Evolutionary conservation across 1,140 invertebrate genomes (phyloP).

Genomic region (Pectinophora gossypiella): DNA sequence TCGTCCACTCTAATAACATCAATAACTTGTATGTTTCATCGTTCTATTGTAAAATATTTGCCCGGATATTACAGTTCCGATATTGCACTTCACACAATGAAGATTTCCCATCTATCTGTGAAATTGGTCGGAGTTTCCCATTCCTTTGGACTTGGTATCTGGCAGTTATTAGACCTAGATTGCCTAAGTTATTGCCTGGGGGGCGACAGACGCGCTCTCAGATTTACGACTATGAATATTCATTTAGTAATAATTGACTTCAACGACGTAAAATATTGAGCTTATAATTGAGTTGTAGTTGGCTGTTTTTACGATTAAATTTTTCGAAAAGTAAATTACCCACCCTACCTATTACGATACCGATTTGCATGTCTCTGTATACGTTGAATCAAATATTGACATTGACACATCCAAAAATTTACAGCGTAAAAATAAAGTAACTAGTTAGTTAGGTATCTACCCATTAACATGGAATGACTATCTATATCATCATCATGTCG

Average conservation of each 20-base stretch:
- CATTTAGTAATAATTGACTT: neutral
- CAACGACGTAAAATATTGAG: neutral
- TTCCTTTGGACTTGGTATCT: conserved; percentile 3
- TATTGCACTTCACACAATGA: conserved; percentile 21
- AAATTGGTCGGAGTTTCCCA: conserved; percentile 30
- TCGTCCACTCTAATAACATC: no score
- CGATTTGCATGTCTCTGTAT: no score
- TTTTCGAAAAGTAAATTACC: no score
- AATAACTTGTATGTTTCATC: no score
- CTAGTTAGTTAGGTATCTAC: no score
- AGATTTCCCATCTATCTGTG: conserved; percentile 29
- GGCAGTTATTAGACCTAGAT: neutral
- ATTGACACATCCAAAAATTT: no score
- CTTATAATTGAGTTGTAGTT: neutral
- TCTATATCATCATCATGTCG: no score
- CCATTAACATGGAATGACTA: no score
- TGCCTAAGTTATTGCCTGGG: neutral
- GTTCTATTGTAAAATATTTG: neutral
- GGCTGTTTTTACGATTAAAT: no score
- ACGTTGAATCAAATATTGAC: no score
- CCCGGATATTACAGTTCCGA: conserved; percentile 12
- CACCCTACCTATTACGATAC: no score
- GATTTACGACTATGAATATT: neutral
- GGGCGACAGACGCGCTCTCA: neutral
- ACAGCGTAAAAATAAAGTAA: no score